Conservation (phyloP, 2,888 invertebrate species). For the Eumerus sabulonum region DNA sequence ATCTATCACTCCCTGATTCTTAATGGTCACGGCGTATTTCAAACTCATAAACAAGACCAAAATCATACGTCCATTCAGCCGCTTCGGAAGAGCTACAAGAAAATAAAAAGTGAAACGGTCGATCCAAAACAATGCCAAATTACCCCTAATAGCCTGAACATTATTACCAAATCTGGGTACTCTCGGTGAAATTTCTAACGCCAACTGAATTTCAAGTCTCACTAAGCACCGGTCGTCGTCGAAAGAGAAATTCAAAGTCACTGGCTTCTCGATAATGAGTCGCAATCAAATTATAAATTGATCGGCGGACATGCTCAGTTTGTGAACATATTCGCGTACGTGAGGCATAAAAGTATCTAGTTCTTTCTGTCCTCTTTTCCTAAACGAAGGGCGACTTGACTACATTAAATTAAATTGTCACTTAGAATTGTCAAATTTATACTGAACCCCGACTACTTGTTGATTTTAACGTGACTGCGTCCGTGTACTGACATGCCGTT, state of each 20-base stretch:
- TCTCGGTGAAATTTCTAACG: slow-evolving; percentile 42
- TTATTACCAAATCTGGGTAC: slow-evolving; percentile 31
- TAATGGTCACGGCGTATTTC: slow-evolving; percentile 20
- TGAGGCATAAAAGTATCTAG: slow-evolving; percentile 1
- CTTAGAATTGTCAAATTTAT: slow-evolving; percentile 29
- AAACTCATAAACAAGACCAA: too few relatives aligned
- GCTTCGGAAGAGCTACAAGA: slow-evolving; percentile 49
- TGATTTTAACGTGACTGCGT: slow-evolving; percentile 19
- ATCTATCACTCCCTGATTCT: slow-evolving; percentile 29
- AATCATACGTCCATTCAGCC: too few relatives aligned
- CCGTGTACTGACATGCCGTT: slow-evolving; percentile 6
- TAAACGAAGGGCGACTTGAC: slow-evolving; percentile 7
- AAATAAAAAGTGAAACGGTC: slow-evolving; percentile 64
- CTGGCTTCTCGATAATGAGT: slow-evolving; percentile 9
- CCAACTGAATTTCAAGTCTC: slow-evolving; percentile 11
- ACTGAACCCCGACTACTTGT: slow-evolving; percentile 35
- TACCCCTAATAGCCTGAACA: slow-evolving; percentile 51
- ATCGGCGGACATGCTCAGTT: slow-evolving; percentile 20
- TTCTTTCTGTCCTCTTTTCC: slow-evolving; percentile 1
- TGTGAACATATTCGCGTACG: too few relatives aligned
- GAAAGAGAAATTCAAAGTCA: slow-evolving; percentile 5
- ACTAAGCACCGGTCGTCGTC: slow-evolving; percentile 6
- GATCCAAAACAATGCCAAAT: slow-evolving; percentile 54
- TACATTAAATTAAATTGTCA: slow-evolving; percentile 19
- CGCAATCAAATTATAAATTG: slow-evolving; percentile 31